A percentile compares a stretch with the other conserved stretches of the same genome.
These are phyloP conservation scores for Drosophila lutescens DNA, from an alignment of 2,888 invertebrate species.

Conservation along the genomic window DNA sequence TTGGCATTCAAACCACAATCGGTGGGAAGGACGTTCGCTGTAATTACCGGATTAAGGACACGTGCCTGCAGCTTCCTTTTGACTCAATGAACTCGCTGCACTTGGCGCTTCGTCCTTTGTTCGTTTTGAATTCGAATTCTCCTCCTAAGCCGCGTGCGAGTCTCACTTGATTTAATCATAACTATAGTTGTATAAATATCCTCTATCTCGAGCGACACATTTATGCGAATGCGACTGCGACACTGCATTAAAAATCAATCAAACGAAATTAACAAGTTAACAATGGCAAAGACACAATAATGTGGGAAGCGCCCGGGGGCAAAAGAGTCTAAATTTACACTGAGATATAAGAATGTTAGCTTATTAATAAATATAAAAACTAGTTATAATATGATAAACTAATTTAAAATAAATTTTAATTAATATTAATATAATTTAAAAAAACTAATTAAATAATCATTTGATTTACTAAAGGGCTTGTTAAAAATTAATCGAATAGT, in stretches of 20 bases:
- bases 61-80: conserved; percentile 76
- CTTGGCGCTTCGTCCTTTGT: conserved; percentile 69
- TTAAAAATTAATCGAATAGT: too few species aligned
- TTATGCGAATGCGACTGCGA: conserved; percentile 49
- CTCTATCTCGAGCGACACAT: conserved; percentile 49
- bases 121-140: conserved; percentile 7
- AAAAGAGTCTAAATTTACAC: conserved; percentile 26
- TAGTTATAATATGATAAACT: too few species aligned
- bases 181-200: conserved; percentile 53
- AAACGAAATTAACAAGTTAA: conserved; percentile 81
- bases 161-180: conserved; percentile 73
- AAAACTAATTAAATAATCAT: too few species aligned
- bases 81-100: conserved; percentile 64
- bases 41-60: conserved; percentile 80
- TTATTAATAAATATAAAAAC: too few species aligned
- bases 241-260: conserved; percentile 79
- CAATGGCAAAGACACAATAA: conserved; percentile 59
- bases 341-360: background rate
- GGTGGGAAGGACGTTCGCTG: conserved; percentile 41
- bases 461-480: too few species aligned
- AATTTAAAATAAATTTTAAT: too few species aligned
- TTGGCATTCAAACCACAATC: conserved; percentile 58
- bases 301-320: conserved; percentile 76
- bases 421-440: too few species aligned
- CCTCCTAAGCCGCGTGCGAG: conserved; percentile 69